Percentiles rank a stretch among this genome's conserved stretches.
Conservation (phyloP, 2,113 vertebrate species). For the Pampusana beccarii region DNA sequence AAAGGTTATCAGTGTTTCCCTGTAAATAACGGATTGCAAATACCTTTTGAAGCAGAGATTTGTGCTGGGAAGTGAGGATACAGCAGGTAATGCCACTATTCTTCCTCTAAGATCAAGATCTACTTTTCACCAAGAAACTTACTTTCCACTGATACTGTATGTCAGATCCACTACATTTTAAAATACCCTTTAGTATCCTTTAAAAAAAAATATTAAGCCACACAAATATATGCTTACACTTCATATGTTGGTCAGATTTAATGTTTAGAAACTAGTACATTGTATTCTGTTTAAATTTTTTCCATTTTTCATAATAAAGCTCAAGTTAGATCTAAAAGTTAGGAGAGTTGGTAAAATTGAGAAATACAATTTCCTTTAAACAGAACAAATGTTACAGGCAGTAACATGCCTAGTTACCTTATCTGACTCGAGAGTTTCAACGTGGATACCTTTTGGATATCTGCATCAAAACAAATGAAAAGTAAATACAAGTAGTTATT, state of each 20-base stretch:
- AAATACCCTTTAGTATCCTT: not conserved
- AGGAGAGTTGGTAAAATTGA: not conserved
- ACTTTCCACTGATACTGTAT: not conserved
- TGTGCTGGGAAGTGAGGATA: not conserved
- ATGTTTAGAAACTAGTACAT: not conserved
- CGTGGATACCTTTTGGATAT: slow-evolving; percentile 94
- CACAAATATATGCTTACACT: not conserved
- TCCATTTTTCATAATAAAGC: not conserved
- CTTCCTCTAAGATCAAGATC: not conserved
- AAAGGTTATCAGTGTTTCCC: not conserved
- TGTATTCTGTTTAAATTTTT: not conserved
- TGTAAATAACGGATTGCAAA: not conserved
- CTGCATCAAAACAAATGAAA: slow-evolving; percentile 66
- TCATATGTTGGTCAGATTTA: not conserved
- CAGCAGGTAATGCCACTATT: not conserved
- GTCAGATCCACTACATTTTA: not conserved
- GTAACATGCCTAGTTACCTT: slow-evolving; percentile 77
- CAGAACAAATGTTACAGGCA: not conserved
- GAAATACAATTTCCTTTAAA: not conserved
- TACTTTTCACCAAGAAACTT: not conserved
- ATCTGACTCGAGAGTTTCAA: slow-evolving; percentile 95
- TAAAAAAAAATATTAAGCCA: not conserved
- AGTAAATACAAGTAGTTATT: not conserved
- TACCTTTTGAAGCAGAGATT: not conserved
- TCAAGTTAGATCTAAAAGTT: not conserved